phyloP scores from a whole-genome alignment of 2,113 vertebrate genomes.

The Sphaerodactylus townsendi region DNA sequence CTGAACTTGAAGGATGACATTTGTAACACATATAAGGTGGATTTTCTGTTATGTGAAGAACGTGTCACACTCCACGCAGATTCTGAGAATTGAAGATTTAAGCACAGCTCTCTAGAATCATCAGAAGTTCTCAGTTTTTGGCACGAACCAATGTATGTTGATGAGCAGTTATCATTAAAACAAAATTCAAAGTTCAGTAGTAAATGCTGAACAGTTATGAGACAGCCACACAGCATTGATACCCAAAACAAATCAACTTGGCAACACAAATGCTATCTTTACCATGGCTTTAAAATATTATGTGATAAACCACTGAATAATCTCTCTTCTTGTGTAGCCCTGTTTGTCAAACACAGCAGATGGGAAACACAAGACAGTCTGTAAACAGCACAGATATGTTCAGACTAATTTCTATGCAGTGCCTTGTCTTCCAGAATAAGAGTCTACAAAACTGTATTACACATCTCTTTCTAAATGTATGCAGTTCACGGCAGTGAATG shows the following conservation, averaged over 20 bases:
- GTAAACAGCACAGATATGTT: conserved; percentile 54
- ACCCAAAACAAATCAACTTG: conserved; percentile 45
- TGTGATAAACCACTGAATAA: conserved; percentile 47
- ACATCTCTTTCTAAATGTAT: conserved; percentile 36
- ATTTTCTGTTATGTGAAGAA: conserved; percentile 14
- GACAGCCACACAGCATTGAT: conserved; percentile 34
- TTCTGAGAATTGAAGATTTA: conserved; percentile 38
- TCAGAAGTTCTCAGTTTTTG: conserved; percentile 34
- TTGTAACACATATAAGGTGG: conserved; percentile 26
- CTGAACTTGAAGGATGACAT: not conserved
- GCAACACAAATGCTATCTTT: conserved; percentile 37
- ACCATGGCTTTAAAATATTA: conserved; percentile 57
- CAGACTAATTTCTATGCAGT: conserved; percentile 54
- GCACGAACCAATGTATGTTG: conserved; percentile 43
- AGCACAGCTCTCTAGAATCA: conserved; percentile 18
- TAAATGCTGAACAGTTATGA: conserved; percentile 21
- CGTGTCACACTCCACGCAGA: not conserved
- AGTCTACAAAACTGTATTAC: conserved; percentile 51
- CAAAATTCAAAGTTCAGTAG: conserved; percentile 21
- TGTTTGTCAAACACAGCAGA: conserved; percentile 45
- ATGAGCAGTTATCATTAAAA: conserved; percentile 49
- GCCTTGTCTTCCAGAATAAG: conserved; percentile 59
- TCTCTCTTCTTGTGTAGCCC: conserved; percentile 47
- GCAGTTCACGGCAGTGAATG: conserved; percentile 48
- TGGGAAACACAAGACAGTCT: conserved; percentile 60